Conservation (phyloP, 2,888 invertebrate genomes). For the Meganola albula region DNA sequence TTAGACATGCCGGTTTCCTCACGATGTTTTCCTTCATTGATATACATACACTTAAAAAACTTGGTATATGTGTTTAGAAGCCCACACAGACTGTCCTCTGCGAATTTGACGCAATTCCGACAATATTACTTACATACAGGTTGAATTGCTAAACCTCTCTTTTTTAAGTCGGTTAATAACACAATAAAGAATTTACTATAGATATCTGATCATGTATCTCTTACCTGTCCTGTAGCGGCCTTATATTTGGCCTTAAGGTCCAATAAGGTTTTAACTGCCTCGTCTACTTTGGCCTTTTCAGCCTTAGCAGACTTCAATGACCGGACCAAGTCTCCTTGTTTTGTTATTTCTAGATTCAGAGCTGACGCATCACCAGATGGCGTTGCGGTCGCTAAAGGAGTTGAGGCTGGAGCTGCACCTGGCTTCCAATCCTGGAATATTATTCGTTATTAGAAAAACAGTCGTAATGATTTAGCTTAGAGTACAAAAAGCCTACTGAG, state of each 20-base stretch:
- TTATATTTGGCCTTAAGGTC: constrained; percentile 87
- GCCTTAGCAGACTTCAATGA: constrained; percentile 81
- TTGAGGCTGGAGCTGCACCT: constrained; percentile 12
- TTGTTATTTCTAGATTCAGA: constrained; percentile 60
- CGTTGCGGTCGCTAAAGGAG: constrained; percentile 7
- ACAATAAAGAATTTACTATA: constrained; percentile 1
- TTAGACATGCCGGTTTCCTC: too few species aligned
- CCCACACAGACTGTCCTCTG: too few species aligned
- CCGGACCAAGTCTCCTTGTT: constrained; percentile 82
- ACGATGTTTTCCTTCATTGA: too few species aligned
- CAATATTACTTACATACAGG: too few species aligned
- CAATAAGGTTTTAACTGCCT: constrained; percentile 76
- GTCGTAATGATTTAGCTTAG: too few species aligned
- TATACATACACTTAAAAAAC: too few species aligned
- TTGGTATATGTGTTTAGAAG: too few species aligned
- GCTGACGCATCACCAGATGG: constrained; percentile 32
- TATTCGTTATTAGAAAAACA: too few species aligned
- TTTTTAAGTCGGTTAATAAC: too few species aligned
- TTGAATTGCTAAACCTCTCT: too few species aligned
- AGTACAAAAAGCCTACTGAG: too few species aligned
- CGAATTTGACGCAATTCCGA: too few species aligned
- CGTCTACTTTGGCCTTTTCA: constrained; percentile 54
- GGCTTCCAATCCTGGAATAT: constrained; percentile 30
- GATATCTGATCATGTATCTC: background rate
- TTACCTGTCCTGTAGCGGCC: constrained; percentile 53